These are phyloP conservation scores for Drosophila virilis DNA, from an alignment of 1,140 invertebrate genomes.

Conservation along the genomic window DNA sequence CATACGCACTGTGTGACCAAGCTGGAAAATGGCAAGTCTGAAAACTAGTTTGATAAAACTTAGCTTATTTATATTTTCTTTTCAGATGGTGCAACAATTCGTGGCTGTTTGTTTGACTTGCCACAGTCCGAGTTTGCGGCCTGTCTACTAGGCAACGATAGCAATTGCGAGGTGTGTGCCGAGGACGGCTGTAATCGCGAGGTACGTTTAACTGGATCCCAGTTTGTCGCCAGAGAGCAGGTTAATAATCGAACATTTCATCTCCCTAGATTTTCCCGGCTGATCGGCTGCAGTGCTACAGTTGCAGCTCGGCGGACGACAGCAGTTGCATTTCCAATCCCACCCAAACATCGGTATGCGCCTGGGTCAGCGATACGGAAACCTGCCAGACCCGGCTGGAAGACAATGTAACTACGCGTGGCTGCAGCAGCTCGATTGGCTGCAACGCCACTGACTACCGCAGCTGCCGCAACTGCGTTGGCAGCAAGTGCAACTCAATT, in stretches of 20 bases:
- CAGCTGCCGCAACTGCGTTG: slow-evolving; percentile 68
- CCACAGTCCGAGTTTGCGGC: slow-evolving; percentile 53
- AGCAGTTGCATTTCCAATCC: slow-evolving; percentile 64
- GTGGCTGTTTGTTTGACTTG: slow-evolving; percentile 72
- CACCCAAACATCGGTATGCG: slow-evolving; percentile 36
- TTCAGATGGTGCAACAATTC: slow-evolving; percentile 69
- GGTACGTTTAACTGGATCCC: slow-evolving; percentile 30
- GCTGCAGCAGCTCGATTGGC: slow-evolving; percentile 62
- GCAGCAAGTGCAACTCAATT: slow-evolving; percentile 70
- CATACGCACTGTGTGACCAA: slow-evolving; percentile 64
- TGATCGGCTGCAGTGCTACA: slow-evolving; percentile 69
- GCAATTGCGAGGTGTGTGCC: slow-evolving; percentile 58
- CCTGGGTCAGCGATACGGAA: slow-evolving; percentile 58
- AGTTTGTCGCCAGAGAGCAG: too few relatives aligned
- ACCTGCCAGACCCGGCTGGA: slow-evolving; percentile 57
- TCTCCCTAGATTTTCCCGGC: slow-evolving; percentile 63
- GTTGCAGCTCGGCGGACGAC: slow-evolving; percentile 70
- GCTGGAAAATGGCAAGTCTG: slow-evolving; percentile 42
- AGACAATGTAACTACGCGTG: slow-evolving; percentile 66
- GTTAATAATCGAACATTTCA: neutral
- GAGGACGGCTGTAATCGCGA: slow-evolving; percentile 72
- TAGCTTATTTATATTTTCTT: neutral
- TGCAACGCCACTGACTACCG: slow-evolving; percentile 60
- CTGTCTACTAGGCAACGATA: slow-evolving; percentile 63
- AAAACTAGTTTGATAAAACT: neutral